Base-by-base conservation (phyloP, 1,140 invertebrate genomes). In the Orussus abietinus region DNA sequence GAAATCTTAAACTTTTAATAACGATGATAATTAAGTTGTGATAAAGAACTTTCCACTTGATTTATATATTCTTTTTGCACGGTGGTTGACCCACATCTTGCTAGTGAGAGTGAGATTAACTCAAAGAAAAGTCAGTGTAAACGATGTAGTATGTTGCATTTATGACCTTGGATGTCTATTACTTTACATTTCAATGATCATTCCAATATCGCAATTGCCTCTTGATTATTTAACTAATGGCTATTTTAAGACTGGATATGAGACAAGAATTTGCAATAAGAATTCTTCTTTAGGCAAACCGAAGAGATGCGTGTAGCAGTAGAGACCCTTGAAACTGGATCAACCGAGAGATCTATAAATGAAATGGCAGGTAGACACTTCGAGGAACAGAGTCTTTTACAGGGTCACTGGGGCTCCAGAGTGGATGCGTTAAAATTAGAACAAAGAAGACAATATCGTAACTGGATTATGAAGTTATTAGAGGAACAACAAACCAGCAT, bases 271-370 rank as follows among this genome's bases (percentile, higher is more conserved):
- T 13, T 25, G n/a, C 3, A 46, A 22, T 18, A 19, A 25, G 29
- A 6, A 28, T 14, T 17, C 37, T 49, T 40, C 64, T 64, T 4
- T 47, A 85, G 83, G 52, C 87, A 90, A 73, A 82, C 80, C 3
- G 73, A 82, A 53, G 88, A 92, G 70, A 90, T 92, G 79, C 80
- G 83, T 47, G 72, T 82, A 42, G 83, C 88, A 17, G 75, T 92
- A 28, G 71, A 81, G 50, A 73, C 79, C 45, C 57, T 86, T 46
- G 69, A 81, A 64, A 60, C 72, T n/a, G 75, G 75, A 10, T 81
- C 78, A 6, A 85, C 81, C 1, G 87, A 91, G 68, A 80, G 80
- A 45, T 82, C 89, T 44, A 86, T 91, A 30, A 91, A 88, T 62
- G 70, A 79, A 15, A 74, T 91, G 49, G 84, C 85, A 2, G 77